Evolutionary conservation across 1,140 invertebrate genomes (phyloP).

Genomic region (Branchinecta lindahli): DNA sequence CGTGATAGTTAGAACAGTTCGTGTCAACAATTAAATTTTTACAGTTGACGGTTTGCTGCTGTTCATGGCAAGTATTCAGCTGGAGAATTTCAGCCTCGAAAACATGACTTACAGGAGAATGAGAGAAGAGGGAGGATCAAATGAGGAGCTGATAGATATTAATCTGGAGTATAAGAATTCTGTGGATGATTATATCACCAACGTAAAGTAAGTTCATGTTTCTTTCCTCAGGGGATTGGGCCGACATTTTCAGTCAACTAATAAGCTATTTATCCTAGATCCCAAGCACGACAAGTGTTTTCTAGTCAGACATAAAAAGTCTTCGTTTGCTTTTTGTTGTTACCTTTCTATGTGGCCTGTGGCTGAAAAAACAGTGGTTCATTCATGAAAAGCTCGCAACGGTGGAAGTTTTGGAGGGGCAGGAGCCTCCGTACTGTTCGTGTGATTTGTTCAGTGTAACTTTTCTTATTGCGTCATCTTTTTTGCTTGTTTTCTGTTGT

Average conservation of each 20-base stretch:
- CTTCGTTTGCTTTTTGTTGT: no score
- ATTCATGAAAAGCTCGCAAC: no score
- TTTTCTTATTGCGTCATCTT: no score
- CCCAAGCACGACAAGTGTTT: not conserved
- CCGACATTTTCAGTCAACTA: no score
- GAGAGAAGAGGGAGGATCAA: not conserved
- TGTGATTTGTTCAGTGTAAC: no score
- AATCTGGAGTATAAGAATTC: not conserved
- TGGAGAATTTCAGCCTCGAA: not conserved
- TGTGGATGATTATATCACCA: conserved; percentile 35
- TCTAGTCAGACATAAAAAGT: not conserved
- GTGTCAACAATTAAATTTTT: not conserved
- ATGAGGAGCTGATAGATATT: not conserved
- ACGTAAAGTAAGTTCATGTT: conserved; percentile 37
- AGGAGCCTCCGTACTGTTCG: no score
- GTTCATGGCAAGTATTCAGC: not conserved
- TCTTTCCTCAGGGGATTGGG: not conserved
- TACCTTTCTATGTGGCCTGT: no score
- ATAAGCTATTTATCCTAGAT: not conserved
- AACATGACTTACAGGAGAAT: conserved; percentile 1
- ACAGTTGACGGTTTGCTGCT: not conserved
- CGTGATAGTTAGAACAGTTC: no score
- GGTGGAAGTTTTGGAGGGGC: no score
- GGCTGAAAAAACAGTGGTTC: no score
- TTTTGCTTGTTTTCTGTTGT: no score